These are phyloP conservation scores for Melanotaenia nigrans DNA, from an alignment of 2,797 vertebrate genomes.

Conservation along the genomic window DNA sequence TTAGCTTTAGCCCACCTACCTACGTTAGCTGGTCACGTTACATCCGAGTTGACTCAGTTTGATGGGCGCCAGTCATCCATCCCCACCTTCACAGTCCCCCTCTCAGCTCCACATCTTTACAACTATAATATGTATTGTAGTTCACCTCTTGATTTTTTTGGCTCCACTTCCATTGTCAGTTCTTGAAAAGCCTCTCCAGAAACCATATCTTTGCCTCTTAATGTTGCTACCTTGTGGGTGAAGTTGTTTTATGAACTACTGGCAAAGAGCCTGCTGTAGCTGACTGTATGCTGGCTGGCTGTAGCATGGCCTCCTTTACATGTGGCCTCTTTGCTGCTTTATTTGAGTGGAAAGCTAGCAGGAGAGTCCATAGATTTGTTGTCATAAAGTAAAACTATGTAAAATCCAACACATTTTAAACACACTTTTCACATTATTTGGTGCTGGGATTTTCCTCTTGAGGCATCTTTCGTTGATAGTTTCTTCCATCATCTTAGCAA, in stretches of 20 bases:
- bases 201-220: not conserved
- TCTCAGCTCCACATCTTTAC: not conserved
- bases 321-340: no score
- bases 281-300: not conserved
- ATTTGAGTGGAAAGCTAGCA: not conserved
- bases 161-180: not conserved
- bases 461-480: not conserved
- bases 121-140: not conserved
- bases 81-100: no score
- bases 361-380: not conserved
- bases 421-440: not conserved
- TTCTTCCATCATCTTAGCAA: not conserved
- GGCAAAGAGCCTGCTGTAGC: not conserved
- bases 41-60: no score
- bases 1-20: no score
- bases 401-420: not conserved
- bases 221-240: not conserved
- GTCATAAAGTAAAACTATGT: not conserved
- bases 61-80: no score
- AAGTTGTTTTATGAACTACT: not conserved
- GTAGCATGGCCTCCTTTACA: not conserved
- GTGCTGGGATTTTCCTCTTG: not conserved
- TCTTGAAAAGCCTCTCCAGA: not conserved
- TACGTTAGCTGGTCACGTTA: no score
- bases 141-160: not conserved